These are phyloP conservation scores for Aix galericulata DNA, from an alignment of 2,113 vertebrate genomes.

Conservation along the genomic window DNA sequence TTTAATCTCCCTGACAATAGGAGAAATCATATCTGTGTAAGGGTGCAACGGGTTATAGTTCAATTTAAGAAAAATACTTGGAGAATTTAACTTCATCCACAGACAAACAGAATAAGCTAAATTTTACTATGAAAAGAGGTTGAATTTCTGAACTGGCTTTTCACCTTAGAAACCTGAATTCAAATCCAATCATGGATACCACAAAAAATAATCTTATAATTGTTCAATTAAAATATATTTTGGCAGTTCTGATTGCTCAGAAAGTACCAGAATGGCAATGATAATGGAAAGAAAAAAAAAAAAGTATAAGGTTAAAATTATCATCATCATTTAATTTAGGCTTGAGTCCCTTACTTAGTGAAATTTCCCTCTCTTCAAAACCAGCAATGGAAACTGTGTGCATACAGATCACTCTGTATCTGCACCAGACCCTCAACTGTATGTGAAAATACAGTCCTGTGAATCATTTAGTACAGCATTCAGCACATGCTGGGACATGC, in stretches of 20 bases:
- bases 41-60: neutral
- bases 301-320: neutral
- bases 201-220: neutral
- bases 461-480: neutral
- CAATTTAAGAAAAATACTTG: neutral
- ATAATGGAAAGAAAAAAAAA: neutral
- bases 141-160: neutral
- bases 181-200: neutral
- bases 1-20: neutral
- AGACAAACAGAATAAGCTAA: neutral
- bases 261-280: neutral
- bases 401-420: neutral
- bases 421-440: neutral
- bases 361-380: neutral
- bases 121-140: neutral
- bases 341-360: neutral
- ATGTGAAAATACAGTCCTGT: neutral
- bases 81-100: neutral
- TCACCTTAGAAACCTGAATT: neutral
- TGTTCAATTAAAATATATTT: neutral
- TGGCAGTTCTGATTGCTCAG: neutral
- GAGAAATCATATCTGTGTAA: neutral
- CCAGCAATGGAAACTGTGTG: neutral
- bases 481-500: constrained; percentile 38
- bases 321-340: neutral